A percentile compares a stretch with the other conserved stretches of the same genome.
These are phyloP conservation scores for Sanderia malayensis DNA, from an alignment of 30 jellyfish, hydroid and myxozoan genomes.

Conservation along the genomic window DNA sequence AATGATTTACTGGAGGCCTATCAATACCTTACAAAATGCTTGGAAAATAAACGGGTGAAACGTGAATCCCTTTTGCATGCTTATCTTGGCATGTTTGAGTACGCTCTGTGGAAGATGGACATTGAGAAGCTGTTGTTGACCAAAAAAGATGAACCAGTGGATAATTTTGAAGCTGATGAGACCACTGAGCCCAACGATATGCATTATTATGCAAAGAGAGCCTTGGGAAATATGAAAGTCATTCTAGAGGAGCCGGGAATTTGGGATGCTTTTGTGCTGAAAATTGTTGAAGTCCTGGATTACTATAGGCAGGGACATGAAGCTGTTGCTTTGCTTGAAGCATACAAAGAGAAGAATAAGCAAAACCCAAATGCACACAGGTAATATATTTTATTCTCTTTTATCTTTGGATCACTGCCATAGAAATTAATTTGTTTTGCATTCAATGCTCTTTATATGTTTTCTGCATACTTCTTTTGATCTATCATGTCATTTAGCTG, in stretches of 20 bases:
- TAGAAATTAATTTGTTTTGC: too few relatives aligned
- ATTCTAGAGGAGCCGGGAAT: slow-evolving; percentile 27
- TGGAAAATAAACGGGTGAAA: slow-evolving; percentile 27
- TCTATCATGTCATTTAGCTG: too few relatives aligned
- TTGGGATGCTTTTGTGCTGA: slow-evolving; percentile 47
- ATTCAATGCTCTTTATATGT: too few relatives aligned
- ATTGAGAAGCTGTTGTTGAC: background rate
- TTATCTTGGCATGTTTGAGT: slow-evolving; percentile 44
- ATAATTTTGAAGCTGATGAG: slow-evolving; percentile 1
- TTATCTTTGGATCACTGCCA: too few relatives aligned
- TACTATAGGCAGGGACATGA: slow-evolving; percentile 19
- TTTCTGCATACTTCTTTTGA: too few relatives aligned
- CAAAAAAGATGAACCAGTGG: background rate
- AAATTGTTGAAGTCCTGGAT: slow-evolving; percentile 35
- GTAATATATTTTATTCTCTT: too few relatives aligned
- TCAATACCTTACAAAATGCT: slow-evolving; percentile 17
- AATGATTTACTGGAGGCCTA: slow-evolving; percentile 44
- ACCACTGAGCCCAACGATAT: background rate
- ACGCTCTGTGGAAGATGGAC: slow-evolving; percentile 32
- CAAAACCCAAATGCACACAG: slow-evolving; percentile 56
- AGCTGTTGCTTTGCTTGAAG: slow-evolving; percentile 16
- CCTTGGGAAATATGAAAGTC: slow-evolving; percentile 27
- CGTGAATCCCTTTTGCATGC: slow-evolving; percentile 33
- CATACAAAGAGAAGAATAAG: slow-evolving; percentile 27
- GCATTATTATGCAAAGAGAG: slow-evolving; percentile 36